Base-by-base conservation (phyloP, 2,888 invertebrate species). In the Leptopilina syphax region DNA sequence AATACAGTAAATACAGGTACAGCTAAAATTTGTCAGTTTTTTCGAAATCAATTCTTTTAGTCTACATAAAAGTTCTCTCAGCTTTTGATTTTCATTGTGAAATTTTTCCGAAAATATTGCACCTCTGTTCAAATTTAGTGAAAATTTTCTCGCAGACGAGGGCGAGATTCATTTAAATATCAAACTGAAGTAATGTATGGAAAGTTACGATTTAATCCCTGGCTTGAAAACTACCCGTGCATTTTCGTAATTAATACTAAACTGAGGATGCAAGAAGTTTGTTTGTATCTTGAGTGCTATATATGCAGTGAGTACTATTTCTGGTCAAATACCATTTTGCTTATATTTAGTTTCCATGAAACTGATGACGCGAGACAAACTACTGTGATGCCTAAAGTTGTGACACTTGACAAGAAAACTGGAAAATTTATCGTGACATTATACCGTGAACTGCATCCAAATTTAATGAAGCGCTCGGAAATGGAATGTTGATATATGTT, bases 251-350 rank as follows among this genome's bases (percentile, higher is more conserved):
- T 50, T 68, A 50, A 68, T 68, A 68, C 68, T 50, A 9, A 50
- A 68, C 47, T 68, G 18, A n/a, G 41, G 50, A 50, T 50, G 10
- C 18, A 68, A 68, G 50, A 68, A 68, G 47, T 50, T 68, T 68
- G 50, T 34, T 68, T 68, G 65, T 50, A 50, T 68, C 50, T 68
- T 50, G 50, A 68, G 68, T 12, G 50, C 50, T 50, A 50, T 50
- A 50, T n/a, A 50, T 8, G 8, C 44, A 44, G 67, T 2, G 3
- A 34, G 34, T 18, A 47, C 67, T 47, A 68, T 68, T 68, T 18
- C 18, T 68, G 68, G 68, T 68, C 68, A 68, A 68, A 50, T 68
- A 9, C 68, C 18, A 44, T 67, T 67, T 44, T 67, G 67, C n/a
- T 67, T 44, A 18, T 47, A 67, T 47, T 44, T 41, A 10, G 47